These are phyloP conservation scores for Melanostoma mellinum DNA, from an alignment of 2,888 invertebrate genomes.

Conservation along the genomic window DNA sequence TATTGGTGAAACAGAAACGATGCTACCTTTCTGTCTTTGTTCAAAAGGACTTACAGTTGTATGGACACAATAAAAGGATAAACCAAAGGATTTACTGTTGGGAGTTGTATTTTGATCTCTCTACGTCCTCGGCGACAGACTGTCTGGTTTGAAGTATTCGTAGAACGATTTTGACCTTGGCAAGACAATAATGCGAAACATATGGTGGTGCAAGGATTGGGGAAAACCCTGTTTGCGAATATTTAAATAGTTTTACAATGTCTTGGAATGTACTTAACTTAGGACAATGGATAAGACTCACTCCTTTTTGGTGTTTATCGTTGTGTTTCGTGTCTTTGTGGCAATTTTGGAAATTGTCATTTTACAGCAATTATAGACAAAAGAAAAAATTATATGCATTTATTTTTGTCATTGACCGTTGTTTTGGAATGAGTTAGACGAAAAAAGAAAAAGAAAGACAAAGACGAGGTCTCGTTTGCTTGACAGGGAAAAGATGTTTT, in stretches of 20 bases:
- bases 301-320: slow-evolving; percentile 55
- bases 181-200: slow-evolving; percentile 58
- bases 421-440: not conserved
- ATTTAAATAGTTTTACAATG: slow-evolving; percentile 41
- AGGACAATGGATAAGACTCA: slow-evolving; percentile 41
- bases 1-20: not conserved
- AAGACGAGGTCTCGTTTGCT: no score
- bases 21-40: slow-evolving; percentile 7
- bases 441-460: no score
- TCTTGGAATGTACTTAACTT: slow-evolving; percentile 60
- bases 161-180: slow-evolving; percentile 26
- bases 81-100: slow-evolving; percentile 51
- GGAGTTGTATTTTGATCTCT: slow-evolving; percentile 53
- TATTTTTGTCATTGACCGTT: slow-evolving; percentile 51
- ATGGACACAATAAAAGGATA: slow-evolving; percentile 35
- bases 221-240: slow-evolving; percentile 52
- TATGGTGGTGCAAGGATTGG: slow-evolving; percentile 28
- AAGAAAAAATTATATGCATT: slow-evolving; percentile 49
- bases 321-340: slow-evolving; percentile 39
- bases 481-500: no score
- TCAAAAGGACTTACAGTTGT: slow-evolving; percentile 1
- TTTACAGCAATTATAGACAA: slow-evolving; percentile 62
- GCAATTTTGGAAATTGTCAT: slow-evolving; percentile 51
- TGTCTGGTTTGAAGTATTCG: slow-evolving; percentile 33
- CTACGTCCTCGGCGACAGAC: slow-evolving; percentile 44